These are phyloP conservation scores for Antheraea assamensis DNA, from an alignment of 2,888 invertebrate species.

Conservation along the genomic window DNA sequence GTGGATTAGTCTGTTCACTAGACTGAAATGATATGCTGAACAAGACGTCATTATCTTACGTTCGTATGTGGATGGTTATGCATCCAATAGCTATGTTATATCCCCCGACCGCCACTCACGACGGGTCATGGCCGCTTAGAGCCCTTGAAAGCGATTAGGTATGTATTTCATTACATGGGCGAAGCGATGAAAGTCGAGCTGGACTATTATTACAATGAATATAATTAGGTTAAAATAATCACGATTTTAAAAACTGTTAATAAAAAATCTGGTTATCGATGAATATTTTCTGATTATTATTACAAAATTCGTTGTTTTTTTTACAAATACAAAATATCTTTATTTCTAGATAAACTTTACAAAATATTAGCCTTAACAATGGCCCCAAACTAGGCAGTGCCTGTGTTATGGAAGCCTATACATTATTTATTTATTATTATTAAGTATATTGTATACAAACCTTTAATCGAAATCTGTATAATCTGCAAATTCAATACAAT, in stretches of 20 bases:
- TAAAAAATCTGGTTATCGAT: not conserved
- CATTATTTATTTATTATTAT: no score
- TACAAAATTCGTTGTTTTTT: no score
- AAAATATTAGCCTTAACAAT: no score
- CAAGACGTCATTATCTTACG: slow-evolving; percentile 33
- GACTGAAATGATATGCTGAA: slow-evolving; percentile 43
- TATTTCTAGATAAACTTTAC: no score
- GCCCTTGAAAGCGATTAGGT: slow-evolving; percentile 78
- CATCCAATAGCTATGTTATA: slow-evolving; percentile 57
- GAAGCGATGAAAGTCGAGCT: slow-evolving; percentile 56
- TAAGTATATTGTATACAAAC: no score
- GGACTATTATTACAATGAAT: slow-evolving; percentile 20
- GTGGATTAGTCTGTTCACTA: slow-evolving; percentile 32
- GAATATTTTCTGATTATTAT: not conserved
- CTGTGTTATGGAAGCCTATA: no score
- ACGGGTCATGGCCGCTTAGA: slow-evolving; percentile 80
- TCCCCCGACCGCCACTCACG: slow-evolving; percentile 56
- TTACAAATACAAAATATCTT: no score
- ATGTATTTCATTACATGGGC: slow-evolving; percentile 61
- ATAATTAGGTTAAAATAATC: not conserved
- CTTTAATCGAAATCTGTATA: no score
- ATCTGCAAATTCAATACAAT: no score
- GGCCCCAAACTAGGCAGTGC: no score
- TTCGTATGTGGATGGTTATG: slow-evolving; percentile 39
- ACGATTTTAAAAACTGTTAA: not conserved